Base-by-base conservation (phyloP, 2,888 invertebrate species). In the Leptogaster cylindrica region DNA sequence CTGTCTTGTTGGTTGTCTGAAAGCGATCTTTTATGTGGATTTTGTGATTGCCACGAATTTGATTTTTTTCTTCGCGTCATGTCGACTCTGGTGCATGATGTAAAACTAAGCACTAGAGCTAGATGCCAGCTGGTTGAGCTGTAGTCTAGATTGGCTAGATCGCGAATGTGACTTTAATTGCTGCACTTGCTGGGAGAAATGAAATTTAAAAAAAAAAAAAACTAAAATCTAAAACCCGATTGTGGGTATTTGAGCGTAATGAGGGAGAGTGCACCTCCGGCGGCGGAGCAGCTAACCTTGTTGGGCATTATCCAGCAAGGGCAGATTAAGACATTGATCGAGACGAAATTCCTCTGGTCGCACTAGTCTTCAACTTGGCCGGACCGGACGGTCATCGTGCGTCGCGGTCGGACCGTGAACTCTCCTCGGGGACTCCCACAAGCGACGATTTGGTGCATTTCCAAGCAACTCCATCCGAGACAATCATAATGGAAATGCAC, bases 1-100 rank as follows among this genome's bases (percentile, higher is more conserved):
- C 79, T 79, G 77, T 75, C 73, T 75, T 76, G 75, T 76, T 78
- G 76, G 78, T 72, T 72, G 76, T 74, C 74, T 74, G 72, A 73
- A 73, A 73, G 72, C 76, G 76, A 76, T 78, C 78, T 79, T 79
- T 78, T 79, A 79, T 79, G 77, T 75, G 77, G 74, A 76, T 75
- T 73, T 70, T 73, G 75, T 75, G 77, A 77, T 77, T 76, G 76
- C 74, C 75, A 75, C 72, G 75, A 74, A 74, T 48, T 61, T 61
- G 61, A 61, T 61, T 61, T 61, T 61, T 61, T 61, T 31, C 36
- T 61, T 16, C 31, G 67, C 55, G 73, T 72, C 73, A 71, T 48
- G 39, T 39, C 14, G 8, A 28, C 36, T 48, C 18, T n/a, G 65
- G 48, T 48, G 65, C 65, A 50, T 41, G 61, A 61, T 61, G 41